phyloP scores from a whole-genome alignment of 2,888 invertebrate genomes.

The Nebria salina region DNA sequence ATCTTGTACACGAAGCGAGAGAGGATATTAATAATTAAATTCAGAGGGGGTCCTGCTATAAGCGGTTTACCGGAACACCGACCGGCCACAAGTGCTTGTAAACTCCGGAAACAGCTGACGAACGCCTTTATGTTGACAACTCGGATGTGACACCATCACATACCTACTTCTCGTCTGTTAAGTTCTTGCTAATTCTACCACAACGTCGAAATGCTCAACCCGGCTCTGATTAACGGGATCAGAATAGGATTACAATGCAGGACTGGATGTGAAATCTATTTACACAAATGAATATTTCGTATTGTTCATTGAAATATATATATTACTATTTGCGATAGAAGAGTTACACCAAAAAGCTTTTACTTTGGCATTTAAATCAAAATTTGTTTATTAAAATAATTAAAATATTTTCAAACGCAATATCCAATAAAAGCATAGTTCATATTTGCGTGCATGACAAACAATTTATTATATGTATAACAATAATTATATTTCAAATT shows the following conservation, averaged over 20 bases:
- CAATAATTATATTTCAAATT: too few species aligned
- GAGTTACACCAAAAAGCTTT: too few species aligned
- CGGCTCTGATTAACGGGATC: background rate
- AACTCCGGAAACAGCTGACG: constrained; percentile 1
- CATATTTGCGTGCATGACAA: too few species aligned
- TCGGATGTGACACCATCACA: background rate
- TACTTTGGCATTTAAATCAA: too few species aligned
- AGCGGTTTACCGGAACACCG: constrained; percentile 1
- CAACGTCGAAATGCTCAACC: background rate
- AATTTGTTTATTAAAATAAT: too few species aligned
- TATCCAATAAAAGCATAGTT: too few species aligned
- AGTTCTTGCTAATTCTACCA: background rate
- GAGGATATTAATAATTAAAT: constrained; percentile 1
- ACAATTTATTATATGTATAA: too few species aligned
- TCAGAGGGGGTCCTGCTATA: background rate
- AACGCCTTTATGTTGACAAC: background rate
- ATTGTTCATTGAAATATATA: too few species aligned
- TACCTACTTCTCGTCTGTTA: background rate
- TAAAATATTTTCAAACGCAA: too few species aligned
- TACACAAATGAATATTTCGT: background rate
- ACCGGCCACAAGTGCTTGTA: background rate
- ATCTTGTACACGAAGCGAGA: background rate
- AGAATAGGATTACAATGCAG: background rate
- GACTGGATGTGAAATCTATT: background rate
- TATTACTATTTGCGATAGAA: too few species aligned